Evolutionary conservation across 2,797 vertebrate species (phyloP).

Genomic region (Remorina albescens): DNA sequence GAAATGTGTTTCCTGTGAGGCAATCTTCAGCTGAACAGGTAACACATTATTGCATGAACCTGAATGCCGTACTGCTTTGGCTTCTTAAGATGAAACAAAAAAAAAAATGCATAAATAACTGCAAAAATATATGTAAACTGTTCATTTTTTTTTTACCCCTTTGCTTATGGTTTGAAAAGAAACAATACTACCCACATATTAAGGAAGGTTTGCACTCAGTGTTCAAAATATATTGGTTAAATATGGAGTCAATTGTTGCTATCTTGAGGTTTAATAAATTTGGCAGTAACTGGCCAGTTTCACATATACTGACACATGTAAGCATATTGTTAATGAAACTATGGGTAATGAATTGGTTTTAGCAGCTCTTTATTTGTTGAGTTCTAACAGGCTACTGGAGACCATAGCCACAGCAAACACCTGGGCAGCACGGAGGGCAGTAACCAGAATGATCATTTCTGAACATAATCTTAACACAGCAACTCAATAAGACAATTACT

Average conservation of each 20-base stretch:
- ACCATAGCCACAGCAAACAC: no score
- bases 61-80: conserved; percentile 21
- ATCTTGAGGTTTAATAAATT: no score
- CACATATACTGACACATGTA: no score
- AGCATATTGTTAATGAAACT: no score
- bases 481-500: no score
- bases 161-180: not conserved
- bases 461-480: no score
- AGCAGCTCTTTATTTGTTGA: no score
- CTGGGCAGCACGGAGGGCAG: no score
- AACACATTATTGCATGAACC: conserved; percentile 39
- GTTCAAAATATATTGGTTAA: not conserved
- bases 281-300: no score
- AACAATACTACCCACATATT: not conserved
- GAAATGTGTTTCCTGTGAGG: conserved; percentile 62
- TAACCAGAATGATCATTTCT: no score
- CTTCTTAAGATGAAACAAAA: not conserved
- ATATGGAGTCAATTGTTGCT: not conserved
- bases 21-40: conserved; percentile 46
- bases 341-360: no score
- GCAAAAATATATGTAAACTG: not conserved
- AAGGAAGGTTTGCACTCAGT: not conserved
- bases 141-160: not conserved
- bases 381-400: no score
- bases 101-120: not conserved